Base-by-base conservation (phyloP, 2,888 invertebrate species). In the Habrosyne pyritoides region DNA sequence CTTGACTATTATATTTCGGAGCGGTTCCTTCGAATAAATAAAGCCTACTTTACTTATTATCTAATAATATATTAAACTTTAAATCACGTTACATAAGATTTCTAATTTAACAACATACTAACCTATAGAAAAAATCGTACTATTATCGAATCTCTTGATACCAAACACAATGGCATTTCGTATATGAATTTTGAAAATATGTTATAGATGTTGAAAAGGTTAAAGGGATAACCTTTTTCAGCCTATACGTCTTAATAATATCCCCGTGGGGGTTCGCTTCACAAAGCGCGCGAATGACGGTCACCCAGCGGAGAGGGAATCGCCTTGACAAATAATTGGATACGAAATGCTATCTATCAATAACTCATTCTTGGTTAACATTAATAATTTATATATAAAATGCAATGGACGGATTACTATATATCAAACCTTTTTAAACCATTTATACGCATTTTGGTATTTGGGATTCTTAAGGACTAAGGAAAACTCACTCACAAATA, bases 271-370 rank as follows among this genome's bases (percentile, higher is more conserved):
- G 67, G 63, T 72, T 73, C 59, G 55, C 75, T 79, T 84, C 81
- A 79, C 77, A 80, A 80, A 77, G 75, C 71, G 69, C 69, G 72
- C 67, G 70, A 73, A 76, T 76, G 73, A 73, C 73, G 73, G 67
- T 69, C 71, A 67, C 73, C 77, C 77, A 60, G 54, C 42, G 77
- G 78, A 75, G 73, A 81, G 69, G 55, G 73, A 74, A 73, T 74
- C 64, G 75, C 83, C 82, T 86, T 86, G 81, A 82, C 73, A 83
- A 68, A 75, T 88, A 88, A 89, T 89, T 87, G 85, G 81, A 83
- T 86, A 81, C 59, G 81, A 82, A 72, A 80, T 73, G 75, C 66
- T 77, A 83, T 84, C 79, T 84, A 81, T 83, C 79, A 77, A 79
- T 77, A 59, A 63, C 50, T 55, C 10, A 52, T 51, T 24, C 28